These are phyloP conservation scores for Cartodere bifasciata DNA, from an alignment of 2,888 invertebrate species.

Conservation along the genomic window DNA sequence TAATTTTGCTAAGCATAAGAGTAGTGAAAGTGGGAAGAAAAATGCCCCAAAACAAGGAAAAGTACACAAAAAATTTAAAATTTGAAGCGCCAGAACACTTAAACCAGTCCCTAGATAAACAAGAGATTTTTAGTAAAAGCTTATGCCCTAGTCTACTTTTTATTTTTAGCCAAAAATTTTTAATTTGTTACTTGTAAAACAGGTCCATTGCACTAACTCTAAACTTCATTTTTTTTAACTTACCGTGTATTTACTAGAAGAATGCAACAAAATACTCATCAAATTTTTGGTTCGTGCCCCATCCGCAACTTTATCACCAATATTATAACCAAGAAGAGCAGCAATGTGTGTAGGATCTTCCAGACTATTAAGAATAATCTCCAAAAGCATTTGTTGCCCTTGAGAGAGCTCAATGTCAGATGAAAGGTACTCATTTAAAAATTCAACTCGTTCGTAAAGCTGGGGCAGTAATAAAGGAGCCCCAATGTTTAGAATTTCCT, in stretches of 20 bases:
- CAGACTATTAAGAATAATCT: conserved; percentile 45
- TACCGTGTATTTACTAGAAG: conserved; percentile 42
- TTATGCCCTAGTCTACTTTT: no score
- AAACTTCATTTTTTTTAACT: no score
- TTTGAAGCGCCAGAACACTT: no score
- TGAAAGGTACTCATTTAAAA: conserved; percentile 43
- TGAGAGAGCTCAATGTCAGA: conserved; percentile 39
- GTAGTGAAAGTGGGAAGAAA: no score
- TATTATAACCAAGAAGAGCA: conserved; percentile 40
- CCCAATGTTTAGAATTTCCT: conserved; percentile 44
- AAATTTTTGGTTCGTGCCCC: conserved; percentile 32
- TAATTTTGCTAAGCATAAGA: no score
- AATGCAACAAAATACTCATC: conserved; percentile 43
- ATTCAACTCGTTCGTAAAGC: conserved; percentile 43
- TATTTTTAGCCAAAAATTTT: no score
- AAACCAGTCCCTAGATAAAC: no score
- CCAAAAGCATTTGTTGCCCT: conserved; percentile 48
- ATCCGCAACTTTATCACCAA: conserved; percentile 24
- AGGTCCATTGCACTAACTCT: conserved; percentile 5
- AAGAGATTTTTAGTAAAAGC: no score
- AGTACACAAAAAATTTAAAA: no score
- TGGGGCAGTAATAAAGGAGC: conserved; percentile 46
- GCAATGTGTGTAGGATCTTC: conserved; percentile 47
- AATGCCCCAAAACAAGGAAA: no score
- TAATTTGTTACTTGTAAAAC: no score